phyloP scores from a whole-genome alignment of 2,113 vertebrate species.

The Halichoerus grypus region DNA sequence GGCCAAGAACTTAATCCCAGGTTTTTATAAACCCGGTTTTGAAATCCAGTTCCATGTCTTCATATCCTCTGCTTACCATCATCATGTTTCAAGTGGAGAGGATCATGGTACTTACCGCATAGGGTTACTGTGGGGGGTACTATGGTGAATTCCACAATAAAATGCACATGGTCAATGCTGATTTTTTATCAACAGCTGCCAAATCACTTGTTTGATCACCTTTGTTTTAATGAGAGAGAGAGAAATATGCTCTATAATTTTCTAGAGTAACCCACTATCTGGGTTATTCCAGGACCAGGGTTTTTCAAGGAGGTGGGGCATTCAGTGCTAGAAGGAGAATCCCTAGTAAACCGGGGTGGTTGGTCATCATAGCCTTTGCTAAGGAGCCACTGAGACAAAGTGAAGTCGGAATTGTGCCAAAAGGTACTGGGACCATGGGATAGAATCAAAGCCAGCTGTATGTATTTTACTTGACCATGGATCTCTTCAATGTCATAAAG shows the following conservation, averaged over 20 bases:
- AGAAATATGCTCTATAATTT: background rate
- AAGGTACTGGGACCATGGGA: background rate
- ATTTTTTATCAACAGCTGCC: background rate
- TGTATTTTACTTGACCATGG: background rate
- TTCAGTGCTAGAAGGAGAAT: background rate
- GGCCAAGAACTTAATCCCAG: background rate
- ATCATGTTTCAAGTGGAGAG: background rate
- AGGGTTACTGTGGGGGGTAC: background rate
- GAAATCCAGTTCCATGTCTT: background rate
- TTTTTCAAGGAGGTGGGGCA: background rate
- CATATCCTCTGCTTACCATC: background rate
- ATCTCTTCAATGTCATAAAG: background rate
- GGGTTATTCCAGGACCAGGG: background rate
- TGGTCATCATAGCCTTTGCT: background rate
- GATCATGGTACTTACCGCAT: background rate
- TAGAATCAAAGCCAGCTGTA: background rate
- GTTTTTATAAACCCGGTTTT: background rate
- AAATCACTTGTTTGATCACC: background rate
- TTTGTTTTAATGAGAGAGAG: background rate
- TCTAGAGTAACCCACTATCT: background rate
- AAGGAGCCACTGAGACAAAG: background rate
- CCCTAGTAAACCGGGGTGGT: rapidly evolving
- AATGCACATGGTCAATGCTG: background rate
- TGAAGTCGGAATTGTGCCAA: background rate
- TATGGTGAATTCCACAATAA: background rate